These are phyloP conservation scores for Brachyrhaphis roseni DNA, from an alignment of 2,797 vertebrate species.

Conservation along the genomic window DNA sequence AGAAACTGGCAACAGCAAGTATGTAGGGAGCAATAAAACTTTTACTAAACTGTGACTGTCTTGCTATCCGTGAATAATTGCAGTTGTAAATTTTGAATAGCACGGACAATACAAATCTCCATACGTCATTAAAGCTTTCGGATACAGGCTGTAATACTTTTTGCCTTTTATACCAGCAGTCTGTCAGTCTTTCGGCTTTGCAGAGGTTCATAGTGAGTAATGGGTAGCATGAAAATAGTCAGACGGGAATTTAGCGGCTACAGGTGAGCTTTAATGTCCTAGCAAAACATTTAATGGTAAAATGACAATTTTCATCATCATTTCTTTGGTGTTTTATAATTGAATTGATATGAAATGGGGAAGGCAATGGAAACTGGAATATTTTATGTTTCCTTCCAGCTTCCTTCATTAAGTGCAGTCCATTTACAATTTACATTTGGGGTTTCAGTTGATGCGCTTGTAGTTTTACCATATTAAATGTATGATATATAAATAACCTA, in stretches of 20 bases:
- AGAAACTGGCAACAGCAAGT: conserved; percentile 70
- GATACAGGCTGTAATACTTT: conserved; percentile 80
- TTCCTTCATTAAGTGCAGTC: background rate
- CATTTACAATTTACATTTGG: background rate
- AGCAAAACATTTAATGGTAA: conserved; percentile 1
- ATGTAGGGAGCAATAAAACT: conserved; percentile 71
- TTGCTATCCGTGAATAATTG: conserved; percentile 75
- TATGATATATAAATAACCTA: background rate
- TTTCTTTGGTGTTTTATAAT: conserved; percentile 12
- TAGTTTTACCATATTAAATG: background rate
- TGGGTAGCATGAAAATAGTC: conserved; percentile 24
- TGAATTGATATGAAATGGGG: background rate
- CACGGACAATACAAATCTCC: conserved; percentile 75
- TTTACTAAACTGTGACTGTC: conserved; percentile 59
- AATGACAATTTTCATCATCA: background rate
- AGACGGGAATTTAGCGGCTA: background rate
- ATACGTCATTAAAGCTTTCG: conserved; percentile 78
- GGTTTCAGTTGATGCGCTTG: background rate
- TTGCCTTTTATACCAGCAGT: conserved; percentile 56
- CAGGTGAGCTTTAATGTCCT: background rate
- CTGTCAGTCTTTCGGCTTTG: conserved; percentile 48
- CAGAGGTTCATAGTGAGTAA: conserved; percentile 42
- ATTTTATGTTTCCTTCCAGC: background rate
- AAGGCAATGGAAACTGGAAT: background rate
- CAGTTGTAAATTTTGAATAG: conserved; percentile 77